Evolutionary conservation across 1,140 invertebrate species (phyloP).

Genomic region (Bombus superbus): DNA sequence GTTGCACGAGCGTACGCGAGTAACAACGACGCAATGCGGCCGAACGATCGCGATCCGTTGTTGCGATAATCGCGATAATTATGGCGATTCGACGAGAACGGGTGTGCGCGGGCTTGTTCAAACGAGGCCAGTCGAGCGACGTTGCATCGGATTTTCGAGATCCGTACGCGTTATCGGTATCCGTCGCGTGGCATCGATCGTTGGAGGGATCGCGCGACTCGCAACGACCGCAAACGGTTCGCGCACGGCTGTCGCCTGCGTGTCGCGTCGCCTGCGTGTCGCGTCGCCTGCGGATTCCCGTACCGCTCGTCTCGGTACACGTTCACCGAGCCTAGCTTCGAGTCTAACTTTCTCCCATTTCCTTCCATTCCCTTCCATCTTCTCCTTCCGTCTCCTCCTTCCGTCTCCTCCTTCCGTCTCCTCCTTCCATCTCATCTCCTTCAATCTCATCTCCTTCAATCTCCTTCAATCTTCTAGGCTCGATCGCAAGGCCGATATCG

Average conservation of each 20-base stretch:
- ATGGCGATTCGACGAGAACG: slow-evolving; percentile 25
- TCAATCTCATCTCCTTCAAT: too few species aligned
- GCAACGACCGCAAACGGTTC: slow-evolving; percentile 5
- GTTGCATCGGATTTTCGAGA: slow-evolving; percentile 1
- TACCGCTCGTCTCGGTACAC: slow-evolving; percentile 17
- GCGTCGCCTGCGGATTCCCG: neutral
- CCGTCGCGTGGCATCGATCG: too few species aligned
- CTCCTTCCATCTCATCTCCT: too few species aligned
- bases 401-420: too few species aligned
- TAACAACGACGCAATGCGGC: slow-evolving; percentile 6
- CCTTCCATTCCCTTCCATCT: too few species aligned
- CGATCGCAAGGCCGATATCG: slow-evolving; percentile 1
- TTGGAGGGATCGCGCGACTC: neutral
- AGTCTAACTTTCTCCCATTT: neutral
- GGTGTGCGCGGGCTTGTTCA: slow-evolving; percentile 1
- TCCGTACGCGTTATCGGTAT: neutral
- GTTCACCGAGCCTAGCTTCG: slow-evolving; percentile 20
- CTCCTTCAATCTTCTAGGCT: too few species aligned
- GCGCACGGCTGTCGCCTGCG: too few species aligned
- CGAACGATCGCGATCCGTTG: slow-evolving; percentile 20
- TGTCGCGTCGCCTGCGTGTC: too few species aligned
- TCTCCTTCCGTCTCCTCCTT: too few species aligned
- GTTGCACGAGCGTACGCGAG: slow-evolving; percentile 31
- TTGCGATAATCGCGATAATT: slow-evolving; percentile 8
- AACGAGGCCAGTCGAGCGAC: slow-evolving; percentile 21